A percentile compares a stretch with the other conserved stretches of the same genome.
Evolutionary conservation across 2,797 vertebrate species (phyloP).

Genomic region (Thamnophis elegans): DNA sequence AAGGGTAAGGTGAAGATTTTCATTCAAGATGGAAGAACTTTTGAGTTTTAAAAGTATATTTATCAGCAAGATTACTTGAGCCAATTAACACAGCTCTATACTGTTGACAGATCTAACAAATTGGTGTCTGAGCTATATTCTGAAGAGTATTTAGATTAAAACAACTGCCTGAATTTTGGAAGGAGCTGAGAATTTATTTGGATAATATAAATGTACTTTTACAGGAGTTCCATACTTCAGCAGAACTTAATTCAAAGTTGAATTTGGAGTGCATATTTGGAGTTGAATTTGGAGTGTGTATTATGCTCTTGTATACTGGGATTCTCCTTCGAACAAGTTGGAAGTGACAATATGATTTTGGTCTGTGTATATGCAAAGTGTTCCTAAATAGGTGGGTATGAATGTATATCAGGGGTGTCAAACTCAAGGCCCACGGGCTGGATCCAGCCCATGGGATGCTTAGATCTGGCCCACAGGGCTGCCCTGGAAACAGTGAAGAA

Average conservation of each 20-base stretch:
- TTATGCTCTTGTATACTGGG: not conserved
- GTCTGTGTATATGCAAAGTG: not conserved
- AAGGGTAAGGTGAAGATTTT: not conserved
- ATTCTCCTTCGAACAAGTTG: not conserved
- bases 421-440: too few species aligned
- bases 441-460: too few species aligned
- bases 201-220: not conserved
- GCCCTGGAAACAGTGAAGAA: too few species aligned
- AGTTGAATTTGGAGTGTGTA: not conserved
- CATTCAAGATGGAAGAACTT: not conserved
- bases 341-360: not conserved
- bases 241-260: not conserved
- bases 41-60: not conserved
- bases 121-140: not conserved
- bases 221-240: not conserved
- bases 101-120: not conserved
- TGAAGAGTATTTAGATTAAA: not conserved
- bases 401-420: too few species aligned
- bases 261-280: not conserved
- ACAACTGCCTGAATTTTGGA: not conserved
- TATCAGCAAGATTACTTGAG: not conserved
- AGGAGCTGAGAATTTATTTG: not conserved
- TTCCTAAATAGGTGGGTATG: not conserved
- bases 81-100: not conserved
- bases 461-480: too few species aligned